Base-by-base conservation (phyloP, 2,113 vertebrate genomes). In the Casuarius casuarius region DNA sequence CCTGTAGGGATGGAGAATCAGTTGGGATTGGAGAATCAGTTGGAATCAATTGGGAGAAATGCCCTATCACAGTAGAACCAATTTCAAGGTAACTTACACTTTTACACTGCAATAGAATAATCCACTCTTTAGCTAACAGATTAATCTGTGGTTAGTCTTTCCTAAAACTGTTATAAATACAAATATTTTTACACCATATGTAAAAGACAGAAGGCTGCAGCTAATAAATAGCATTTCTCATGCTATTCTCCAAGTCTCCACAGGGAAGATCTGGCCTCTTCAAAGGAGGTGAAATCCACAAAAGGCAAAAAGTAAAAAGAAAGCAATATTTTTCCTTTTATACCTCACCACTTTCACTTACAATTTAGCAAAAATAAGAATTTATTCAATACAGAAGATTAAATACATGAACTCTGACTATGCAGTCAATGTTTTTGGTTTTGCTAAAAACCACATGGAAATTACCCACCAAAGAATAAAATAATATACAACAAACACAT, bases 151-250 rank as follows among this genome's bases (percentile, higher is more conserved):
- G 70, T 8, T 66, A 44, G 4, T 38, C 22, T 83, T 88, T 88
- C 26, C 49, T 80, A 80, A 88, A 85, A 65, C 35, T 46, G 2
- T 66, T 85, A 58, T 26, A 94, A 85, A 91, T 44, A 72, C 18
- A 61, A 58, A 61, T 83, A 38, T 46, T 74, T 84, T 70, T 79
- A 54, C 20, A 87, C 78, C 84, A 85, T 91, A 92, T 79, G 90
- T 59, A 94, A 94, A 96, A 83, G 84, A 96, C 90, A 95, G 93
- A 94, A 96, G 92, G 87, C 75, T 91, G 67, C 71, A 90, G 59
- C 81, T 95, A 95, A 95, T 90, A 96, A 90, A 95, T 25, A 91
- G 52, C 29, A 76, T 92, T 87, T 94, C 49, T 91, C 62, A 79
- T 83, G 63, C 35, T 89, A 72, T 92, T 91, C 77, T 70, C 48